Conservation (phyloP, 2,113 vertebrate species). For the Galbula dea region DNA sequence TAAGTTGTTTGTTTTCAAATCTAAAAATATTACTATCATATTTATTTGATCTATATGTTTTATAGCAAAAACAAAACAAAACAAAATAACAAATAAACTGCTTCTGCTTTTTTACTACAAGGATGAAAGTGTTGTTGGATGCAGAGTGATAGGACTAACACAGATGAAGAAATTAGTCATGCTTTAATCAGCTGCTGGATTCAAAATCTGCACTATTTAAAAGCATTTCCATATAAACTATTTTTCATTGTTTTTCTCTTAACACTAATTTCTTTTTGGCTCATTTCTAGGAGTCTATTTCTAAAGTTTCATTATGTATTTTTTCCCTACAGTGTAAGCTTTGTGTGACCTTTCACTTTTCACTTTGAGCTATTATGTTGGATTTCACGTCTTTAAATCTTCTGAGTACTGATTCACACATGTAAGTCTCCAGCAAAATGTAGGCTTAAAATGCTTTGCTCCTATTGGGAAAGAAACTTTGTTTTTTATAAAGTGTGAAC, state of each 20-base stretch:
- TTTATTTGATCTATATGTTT: not conserved
- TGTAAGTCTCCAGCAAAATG: not conserved
- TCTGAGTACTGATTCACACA: not conserved
- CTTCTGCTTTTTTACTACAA: not conserved
- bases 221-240: not conserved
- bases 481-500: not conserved
- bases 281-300: not conserved
- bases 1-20: not conserved
- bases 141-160: not conserved
- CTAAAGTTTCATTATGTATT: not conserved
- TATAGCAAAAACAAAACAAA: too few species aligned
- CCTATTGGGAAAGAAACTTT: not conserved
- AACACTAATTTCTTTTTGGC: not conserved
- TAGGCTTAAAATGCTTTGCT: constrained; percentile 6
- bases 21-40: not conserved
- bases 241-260: not conserved
- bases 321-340: not conserved
- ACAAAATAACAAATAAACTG: not conserved
- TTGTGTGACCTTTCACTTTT: constrained; percentile 6
- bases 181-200: not conserved
- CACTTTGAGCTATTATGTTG: not conserved
- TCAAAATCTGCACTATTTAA: not conserved
- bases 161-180: not conserved
- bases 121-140: not conserved
- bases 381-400: not conserved